Evolutionary conservation across 1,140 invertebrate genomes (phyloP).

Genomic region (Vanessa atalanta): DNA sequence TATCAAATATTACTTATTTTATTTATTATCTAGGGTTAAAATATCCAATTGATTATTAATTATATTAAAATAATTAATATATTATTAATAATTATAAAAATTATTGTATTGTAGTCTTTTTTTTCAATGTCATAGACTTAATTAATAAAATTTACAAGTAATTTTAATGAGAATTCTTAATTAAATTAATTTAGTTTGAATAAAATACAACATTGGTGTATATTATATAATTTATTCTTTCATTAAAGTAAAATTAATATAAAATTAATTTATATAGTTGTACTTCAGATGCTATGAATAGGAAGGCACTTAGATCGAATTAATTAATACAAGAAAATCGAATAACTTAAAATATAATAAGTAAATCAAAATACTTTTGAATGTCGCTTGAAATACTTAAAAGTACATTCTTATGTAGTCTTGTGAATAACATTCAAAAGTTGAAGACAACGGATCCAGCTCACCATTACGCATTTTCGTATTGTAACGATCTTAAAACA

Average conservation of each 20-base stretch:
- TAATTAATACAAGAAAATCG: slow-evolving; percentile 13
- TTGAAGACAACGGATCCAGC: not conserved
- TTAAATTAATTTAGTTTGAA: not conserved
- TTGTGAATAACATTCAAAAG: slow-evolving; percentile 5
- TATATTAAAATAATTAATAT: no score
- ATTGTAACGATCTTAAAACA: not conserved
- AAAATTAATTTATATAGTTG: slow-evolving; percentile 17
- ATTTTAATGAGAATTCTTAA: not conserved
- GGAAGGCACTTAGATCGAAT: slow-evolving; percentile 15
- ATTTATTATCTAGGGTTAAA: no score
- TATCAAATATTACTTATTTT: no score
- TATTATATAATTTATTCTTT: not conserved
- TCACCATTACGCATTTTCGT: not conserved
- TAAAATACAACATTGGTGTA: not conserved
- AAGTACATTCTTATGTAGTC: not conserved
- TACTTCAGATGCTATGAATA: slow-evolving; percentile 32
- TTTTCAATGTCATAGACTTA: no score
- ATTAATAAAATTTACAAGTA: not conserved
- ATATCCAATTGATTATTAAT: no score
- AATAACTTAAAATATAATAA: slow-evolving; percentile 15
- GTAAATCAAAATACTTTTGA: slow-evolving; percentile 19
- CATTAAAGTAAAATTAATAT: not conserved
- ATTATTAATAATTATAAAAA: no score
- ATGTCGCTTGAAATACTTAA: slow-evolving; percentile 1
- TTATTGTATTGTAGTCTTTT: no score